Conservation (phyloP, 2,797 vertebrate genomes). For the Characodon lateralis region DNA sequence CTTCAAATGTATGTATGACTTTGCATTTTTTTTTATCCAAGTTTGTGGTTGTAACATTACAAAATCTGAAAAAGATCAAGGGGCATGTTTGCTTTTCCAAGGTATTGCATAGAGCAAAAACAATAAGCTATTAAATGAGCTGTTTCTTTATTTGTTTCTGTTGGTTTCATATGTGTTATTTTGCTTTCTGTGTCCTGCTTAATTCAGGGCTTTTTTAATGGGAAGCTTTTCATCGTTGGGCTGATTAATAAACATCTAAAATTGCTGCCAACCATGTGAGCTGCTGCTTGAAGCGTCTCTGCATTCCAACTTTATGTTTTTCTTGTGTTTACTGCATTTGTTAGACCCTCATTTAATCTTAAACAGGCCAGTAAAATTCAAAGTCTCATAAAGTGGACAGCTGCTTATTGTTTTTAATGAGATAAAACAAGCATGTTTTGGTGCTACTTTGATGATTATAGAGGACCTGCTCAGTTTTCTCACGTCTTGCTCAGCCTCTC, state of each 20-base stretch:
- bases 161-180: conserved; percentile 23
- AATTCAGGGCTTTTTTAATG: conserved; percentile 42
- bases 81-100: neutral
- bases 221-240: conserved; percentile 52
- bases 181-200: conserved; percentile 40
- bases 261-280: conserved; percentile 37
- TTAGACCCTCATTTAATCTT: conserved; percentile 30
- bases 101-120: neutral
- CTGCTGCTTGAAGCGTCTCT: conserved; percentile 31
- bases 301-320: conserved; percentile 24
- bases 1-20: neutral
- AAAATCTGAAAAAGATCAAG: neutral
- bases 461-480: conserved; percentile 42
- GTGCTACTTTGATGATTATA: conserved; percentile 57
- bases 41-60: neutral
- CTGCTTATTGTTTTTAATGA: conserved; percentile 61
- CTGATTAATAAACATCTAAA: conserved; percentile 53
- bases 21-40: neutral
- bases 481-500: conserved; percentile 27
- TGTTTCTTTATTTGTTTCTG: conserved; percentile 13
- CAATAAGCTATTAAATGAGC: neutral
- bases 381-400: conserved; percentile 49
- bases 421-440: conserved; percentile 55
- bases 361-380: conserved; percentile 49
- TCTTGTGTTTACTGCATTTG: conserved; percentile 25